Base-by-base conservation (phyloP, 2,113 vertebrate genomes). In the Illadopsis cleaveri region DNA sequence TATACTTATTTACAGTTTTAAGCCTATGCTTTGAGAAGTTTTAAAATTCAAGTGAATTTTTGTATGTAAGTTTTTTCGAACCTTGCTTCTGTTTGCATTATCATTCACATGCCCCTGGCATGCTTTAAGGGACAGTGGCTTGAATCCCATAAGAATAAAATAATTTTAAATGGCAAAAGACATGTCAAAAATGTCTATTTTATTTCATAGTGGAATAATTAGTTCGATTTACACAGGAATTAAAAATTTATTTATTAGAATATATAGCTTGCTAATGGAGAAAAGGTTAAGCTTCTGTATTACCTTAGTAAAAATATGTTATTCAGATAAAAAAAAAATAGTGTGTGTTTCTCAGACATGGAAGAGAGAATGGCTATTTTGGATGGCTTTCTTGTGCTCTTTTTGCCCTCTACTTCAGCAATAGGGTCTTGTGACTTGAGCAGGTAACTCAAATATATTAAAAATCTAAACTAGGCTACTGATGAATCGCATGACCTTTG, bases 51-150 rank as follows among this genome's bases (percentile, higher is more conserved):
- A 91, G 66, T 14, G 10, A 69, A 54, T 76, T 89, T 88, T 79
- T 93, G 20, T 24, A 27, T 37, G 20, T 33, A 62, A 80, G 40
- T 53, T 53, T 96, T 75, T 75, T 75, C 61, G 92, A 57, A 78
- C 68, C 38, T 82, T 83, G 14, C 48, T 95, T 83, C 70, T 82
- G 69, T 62, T 89, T 80, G n/a, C 69, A 83, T 91, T 92, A 76
- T 64, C 75, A 88, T 96, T 94, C 83, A 64, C 22, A 73, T 92
- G 94, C 83, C 57, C 40, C 83, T 94, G 88, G 83, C 83, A 77
- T 88, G 88, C 79, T 95, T 88, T 91, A 95, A 97, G 93, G 93
- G 81, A 93, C 61, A 92, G 75, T 96, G 90, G 44, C 58, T 93
- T 71, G 69, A 86, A 88, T 91, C 75, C 54, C 61, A 3, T 72